phyloP scores from a whole-genome alignment of 1,140 invertebrate species.

The Aphelinus certus region DNA sequence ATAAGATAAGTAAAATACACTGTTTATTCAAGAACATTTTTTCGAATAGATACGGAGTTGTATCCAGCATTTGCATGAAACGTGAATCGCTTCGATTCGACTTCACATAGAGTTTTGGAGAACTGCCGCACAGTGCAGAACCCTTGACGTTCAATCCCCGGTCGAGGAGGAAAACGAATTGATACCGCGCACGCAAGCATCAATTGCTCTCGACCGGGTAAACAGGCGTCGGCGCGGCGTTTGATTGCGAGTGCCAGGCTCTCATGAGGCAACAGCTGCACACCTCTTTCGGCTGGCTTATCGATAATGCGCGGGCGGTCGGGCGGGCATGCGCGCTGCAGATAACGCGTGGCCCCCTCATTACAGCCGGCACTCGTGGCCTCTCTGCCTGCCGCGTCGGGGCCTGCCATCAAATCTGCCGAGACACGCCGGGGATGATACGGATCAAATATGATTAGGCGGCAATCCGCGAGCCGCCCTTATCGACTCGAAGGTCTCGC shows the following conservation, averaged over 20 bases:
- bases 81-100: no score
- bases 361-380: neutral
- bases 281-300: slow-evolving; percentile 2
- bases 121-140: no score
- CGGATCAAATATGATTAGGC: no score
- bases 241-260: slow-evolving; percentile 42
- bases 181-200: neutral
- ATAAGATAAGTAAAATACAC: no score
- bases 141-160: no score
- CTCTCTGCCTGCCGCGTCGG: neutral
- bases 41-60: no score
- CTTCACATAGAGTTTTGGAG: no score
- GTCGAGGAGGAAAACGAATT: no score
- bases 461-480: slow-evolving; percentile 7
- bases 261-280: slow-evolving; percentile 30
- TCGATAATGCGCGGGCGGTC: slow-evolving; percentile 19
- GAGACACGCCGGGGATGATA: no score
- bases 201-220: neutral
- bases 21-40: no score
- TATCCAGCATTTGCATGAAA: no score
- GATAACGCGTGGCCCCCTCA: neutral
- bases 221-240: slow-evolving; percentile 16
- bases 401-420: neutral
- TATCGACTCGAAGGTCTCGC: slow-evolving; percentile 43
- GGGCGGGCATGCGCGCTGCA: slow-evolving; percentile 23